Percentiles rank a stretch among this genome's conserved stretches.
phyloP scores from a whole-genome alignment of 2,113 vertebrate genomes.

The Epinephelus moara region DNA sequence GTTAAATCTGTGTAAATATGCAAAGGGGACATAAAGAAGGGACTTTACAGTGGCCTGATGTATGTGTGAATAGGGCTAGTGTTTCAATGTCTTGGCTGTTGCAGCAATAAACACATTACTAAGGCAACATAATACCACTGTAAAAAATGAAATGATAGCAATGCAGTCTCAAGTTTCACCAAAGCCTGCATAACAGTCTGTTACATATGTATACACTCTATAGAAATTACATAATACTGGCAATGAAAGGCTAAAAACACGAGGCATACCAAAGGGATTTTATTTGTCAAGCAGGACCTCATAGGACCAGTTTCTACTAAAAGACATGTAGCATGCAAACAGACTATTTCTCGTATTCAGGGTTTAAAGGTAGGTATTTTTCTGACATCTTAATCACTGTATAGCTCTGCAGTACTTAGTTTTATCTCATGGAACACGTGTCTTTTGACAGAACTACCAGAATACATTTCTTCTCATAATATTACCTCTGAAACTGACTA shows the following conservation, averaged over 20 bases:
- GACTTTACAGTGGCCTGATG: too few species aligned
- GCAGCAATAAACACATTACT: too few species aligned
- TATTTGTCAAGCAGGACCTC: constrained; percentile 52
- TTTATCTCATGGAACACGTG: constrained; percentile 7
- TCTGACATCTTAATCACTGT: not conserved
- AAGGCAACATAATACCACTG: too few species aligned
- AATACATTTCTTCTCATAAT: constrained; percentile 34
- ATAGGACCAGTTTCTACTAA: constrained; percentile 20
- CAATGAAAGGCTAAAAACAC: constrained; percentile 18
- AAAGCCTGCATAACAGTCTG: not conserved
- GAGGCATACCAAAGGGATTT: constrained; percentile 34
- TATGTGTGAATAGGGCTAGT: too few species aligned
- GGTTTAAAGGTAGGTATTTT: not conserved
- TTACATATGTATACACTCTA: constrained; percentile 47
- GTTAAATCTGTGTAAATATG: too few species aligned
- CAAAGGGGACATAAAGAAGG: too few species aligned
- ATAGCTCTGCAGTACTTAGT: constrained; percentile 13
- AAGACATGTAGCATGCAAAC: constrained; percentile 14
- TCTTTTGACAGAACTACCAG: constrained; percentile 1
- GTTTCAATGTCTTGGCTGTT: too few species aligned
- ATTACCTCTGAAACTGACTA: constrained; percentile 20
- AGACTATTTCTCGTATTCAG: not conserved
- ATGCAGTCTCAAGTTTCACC: constrained; percentile 4
- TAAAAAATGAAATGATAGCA: too few species aligned
- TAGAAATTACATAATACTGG: constrained; percentile 18